A percentile compares a stretch with the other conserved stretches of the same genome.
Evolutionary conservation across 1,140 invertebrate species (phyloP).

Genomic region (Drosophila kanapiae): DNA sequence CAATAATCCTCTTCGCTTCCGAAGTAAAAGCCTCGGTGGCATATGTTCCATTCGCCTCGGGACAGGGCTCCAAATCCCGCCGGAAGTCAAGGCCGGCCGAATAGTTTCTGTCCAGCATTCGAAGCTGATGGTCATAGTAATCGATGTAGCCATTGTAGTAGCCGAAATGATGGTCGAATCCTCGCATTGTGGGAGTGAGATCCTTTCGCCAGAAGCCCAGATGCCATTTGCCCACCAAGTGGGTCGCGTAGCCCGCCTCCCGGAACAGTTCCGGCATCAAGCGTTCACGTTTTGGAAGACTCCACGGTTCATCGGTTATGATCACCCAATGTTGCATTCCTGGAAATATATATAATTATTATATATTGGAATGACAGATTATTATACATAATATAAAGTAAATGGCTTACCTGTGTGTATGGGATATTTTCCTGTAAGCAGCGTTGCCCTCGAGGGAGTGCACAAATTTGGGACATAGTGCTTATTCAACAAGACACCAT

Average conservation of each 20-base stretch:
- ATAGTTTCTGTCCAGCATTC: constrained; percentile 85
- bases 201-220: constrained; percentile 90
- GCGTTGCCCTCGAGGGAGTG: constrained; percentile 91
- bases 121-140: constrained; percentile 91
- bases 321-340: constrained; percentile 93
- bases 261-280: constrained; percentile 92
- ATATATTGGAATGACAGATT: too few species aligned
- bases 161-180: constrained; percentile 94
- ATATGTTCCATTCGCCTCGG: constrained; percentile 88
- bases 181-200: constrained; percentile 91
- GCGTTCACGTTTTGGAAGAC: constrained; percentile 90
- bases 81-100: constrained; percentile 89
- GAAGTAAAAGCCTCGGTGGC: constrained; percentile 92
- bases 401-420: constrained; percentile 89
- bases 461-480: constrained; percentile 92
- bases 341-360: constrained; percentile 61
- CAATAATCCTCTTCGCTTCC: constrained; percentile 89
- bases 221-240: constrained; percentile 96
- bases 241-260: constrained; percentile 91
- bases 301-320: constrained; percentile 90
- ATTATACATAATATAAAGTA: too few species aligned
- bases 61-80: constrained; percentile 87
- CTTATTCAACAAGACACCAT: constrained; percentile 91
- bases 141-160: constrained; percentile 94
- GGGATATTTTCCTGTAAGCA: constrained; percentile 94